Conservation (phyloP, 2,888 invertebrate species). For the Xanthia togata region DNA sequence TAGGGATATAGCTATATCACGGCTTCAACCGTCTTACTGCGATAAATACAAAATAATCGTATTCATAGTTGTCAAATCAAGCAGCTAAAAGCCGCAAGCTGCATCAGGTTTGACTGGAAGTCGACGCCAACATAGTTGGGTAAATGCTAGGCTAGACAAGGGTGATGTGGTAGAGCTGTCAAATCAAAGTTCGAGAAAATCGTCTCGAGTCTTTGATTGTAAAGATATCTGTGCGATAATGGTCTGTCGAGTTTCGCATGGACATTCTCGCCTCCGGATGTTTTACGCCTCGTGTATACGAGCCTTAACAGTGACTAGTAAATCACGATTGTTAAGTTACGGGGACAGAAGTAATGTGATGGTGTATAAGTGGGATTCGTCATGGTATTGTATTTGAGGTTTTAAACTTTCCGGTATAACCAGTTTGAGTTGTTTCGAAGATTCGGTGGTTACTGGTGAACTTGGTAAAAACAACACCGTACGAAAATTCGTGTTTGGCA, state of each 20-base stretch:
- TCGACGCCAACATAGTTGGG: background rate
- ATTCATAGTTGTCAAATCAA: background rate
- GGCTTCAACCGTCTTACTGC: too few relatives aligned
- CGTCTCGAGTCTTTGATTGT: too few relatives aligned
- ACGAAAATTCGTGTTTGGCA: background rate
- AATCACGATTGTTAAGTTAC: slow-evolving; percentile 20
- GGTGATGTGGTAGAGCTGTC: background rate
- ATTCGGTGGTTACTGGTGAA: background rate
- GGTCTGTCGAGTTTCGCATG: background rate
- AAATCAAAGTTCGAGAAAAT: background rate
- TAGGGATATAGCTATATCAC: too few relatives aligned
- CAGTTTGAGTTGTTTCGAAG: slow-evolving; percentile 7
- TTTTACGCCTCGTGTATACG: background rate
- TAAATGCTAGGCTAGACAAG: background rate
- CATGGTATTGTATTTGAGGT: slow-evolving; percentile 15
- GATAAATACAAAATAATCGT: background rate
- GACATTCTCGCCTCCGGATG: background rate
- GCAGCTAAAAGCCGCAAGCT: background rate
- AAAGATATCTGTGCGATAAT: background rate
- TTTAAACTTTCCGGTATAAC: slow-evolving; percentile 6
- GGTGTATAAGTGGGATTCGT: slow-evolving; percentile 20
- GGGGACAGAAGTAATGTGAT: slow-evolving; percentile 13
- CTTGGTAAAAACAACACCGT: background rate
- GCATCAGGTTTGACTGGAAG: background rate
- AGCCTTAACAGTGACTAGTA: slow-evolving; percentile 8